These are phyloP conservation scores for Cynocephalus volans DNA, from an alignment of 2,113 vertebrate genomes.

Conservation along the genomic window DNA sequence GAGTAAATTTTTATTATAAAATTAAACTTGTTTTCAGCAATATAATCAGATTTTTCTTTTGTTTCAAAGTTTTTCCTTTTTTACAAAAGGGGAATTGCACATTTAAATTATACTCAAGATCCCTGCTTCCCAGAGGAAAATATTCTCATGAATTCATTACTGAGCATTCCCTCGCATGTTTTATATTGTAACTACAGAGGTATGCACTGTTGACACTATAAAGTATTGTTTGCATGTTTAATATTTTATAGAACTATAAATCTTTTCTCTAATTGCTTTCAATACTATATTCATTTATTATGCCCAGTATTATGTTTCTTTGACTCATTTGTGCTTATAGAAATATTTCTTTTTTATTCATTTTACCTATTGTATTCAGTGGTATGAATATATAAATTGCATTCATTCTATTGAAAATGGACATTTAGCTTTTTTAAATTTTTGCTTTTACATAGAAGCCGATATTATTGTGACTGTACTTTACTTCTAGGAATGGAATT, in stretches of 20 bases:
- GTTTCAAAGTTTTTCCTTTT: neutral
- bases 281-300: neutral
- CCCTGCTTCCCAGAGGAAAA: neutral
- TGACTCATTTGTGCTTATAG: neutral
- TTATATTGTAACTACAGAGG: neutral
- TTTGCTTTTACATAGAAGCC: neutral
- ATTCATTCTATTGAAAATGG: neutral
- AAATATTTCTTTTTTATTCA: neutral
- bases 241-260: neutral
- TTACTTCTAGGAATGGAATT: neutral
- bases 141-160: neutral
- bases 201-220: neutral
- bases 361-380: neutral
- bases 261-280: neutral
- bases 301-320: neutral
- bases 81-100: neutral
- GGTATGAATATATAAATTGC: neutral
- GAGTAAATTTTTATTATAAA: neutral
- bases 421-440: neutral
- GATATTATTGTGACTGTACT: neutral
- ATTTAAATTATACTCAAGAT: neutral
- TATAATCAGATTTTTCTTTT: neutral
- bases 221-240: neutral
- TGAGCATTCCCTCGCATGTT: neutral
- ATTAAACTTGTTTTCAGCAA: constrained; percentile 3